A percentile compares a stretch with the other conserved stretches of the same genome.
Conservation (phyloP, 2,888 invertebrate species). For the Halocaridina rubra region DNA sequence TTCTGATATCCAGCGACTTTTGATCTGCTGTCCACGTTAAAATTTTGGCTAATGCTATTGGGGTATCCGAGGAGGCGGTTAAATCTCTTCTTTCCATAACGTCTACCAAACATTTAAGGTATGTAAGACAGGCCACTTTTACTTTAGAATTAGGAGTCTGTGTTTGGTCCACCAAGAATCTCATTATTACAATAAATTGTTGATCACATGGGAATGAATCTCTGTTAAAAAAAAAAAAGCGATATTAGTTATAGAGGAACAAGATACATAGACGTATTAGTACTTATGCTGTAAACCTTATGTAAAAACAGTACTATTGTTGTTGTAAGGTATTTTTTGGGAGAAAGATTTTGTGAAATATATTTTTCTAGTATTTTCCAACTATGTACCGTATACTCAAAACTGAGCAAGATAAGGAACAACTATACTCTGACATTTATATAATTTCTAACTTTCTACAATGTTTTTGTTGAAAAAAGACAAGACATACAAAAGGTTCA, state of each 20-base stretch:
- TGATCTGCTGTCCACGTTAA: conserved; percentile 80
- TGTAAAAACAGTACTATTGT: too few relatives aligned
- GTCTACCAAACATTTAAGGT: conserved; percentile 65
- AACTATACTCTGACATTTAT: too few relatives aligned
- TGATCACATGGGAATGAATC: conserved; percentile 75
- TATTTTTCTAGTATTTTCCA: too few relatives aligned
- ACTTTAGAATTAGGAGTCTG: conserved; percentile 86
- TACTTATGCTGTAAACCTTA: too few relatives aligned
- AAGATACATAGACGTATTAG: too few relatives aligned
- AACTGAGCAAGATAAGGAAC: too few relatives aligned
- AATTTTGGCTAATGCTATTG: conserved; percentile 77
- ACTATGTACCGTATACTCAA: too few relatives aligned
- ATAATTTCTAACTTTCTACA: too few relatives aligned
- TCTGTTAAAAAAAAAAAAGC: conserved; percentile 67
- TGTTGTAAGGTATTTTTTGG: too few relatives aligned
- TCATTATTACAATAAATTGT: conserved; percentile 74
- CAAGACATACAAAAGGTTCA: too few relatives aligned
- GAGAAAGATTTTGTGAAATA: too few relatives aligned
- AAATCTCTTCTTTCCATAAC: conserved; percentile 62
- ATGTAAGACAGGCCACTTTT: conserved; percentile 71
- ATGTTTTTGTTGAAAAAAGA: too few relatives aligned
- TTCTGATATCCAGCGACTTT: conserved; percentile 76
- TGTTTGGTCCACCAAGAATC: conserved; percentile 89
- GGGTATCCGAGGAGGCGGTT: conserved; percentile 68
- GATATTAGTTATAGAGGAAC: neutral